A percentile compares a stretch with the other conserved stretches of the same genome.
These are phyloP conservation scores for Danionella dracula DNA, from an alignment of 2,797 vertebrate genomes.

Conservation along the genomic window DNA sequence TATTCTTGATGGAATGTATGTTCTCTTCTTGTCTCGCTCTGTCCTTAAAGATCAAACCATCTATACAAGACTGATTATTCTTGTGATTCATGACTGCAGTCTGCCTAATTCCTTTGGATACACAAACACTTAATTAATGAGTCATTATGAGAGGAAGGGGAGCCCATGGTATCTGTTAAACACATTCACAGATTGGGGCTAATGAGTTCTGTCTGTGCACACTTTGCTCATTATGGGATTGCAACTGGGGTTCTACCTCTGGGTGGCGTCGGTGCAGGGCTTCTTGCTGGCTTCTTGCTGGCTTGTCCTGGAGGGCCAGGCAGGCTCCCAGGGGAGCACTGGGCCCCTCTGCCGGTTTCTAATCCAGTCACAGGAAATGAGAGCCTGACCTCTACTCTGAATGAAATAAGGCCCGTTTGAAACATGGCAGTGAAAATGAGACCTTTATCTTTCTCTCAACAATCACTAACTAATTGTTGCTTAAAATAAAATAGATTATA, in stretches of 20 bases:
- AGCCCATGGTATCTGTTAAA: conserved; percentile 71
- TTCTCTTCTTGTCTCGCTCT: conserved; percentile 21
- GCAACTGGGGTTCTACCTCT: conserved; percentile 49
- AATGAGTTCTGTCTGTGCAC: conserved; percentile 63
- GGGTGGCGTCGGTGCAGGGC: conserved; percentile 52
- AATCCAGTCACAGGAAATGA: conserved; percentile 72
- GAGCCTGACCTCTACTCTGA: conserved; percentile 62
- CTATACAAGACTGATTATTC: conserved; percentile 64
- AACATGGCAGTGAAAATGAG: conserved; percentile 40
- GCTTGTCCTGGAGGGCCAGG: conserved; percentile 39
- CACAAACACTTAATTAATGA: conserved; percentile 74
- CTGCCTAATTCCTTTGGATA: conserved; percentile 68
- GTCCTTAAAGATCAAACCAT: conserved; percentile 64
- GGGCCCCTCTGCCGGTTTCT: conserved; percentile 59
- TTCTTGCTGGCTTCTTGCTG: conserved; percentile 26
- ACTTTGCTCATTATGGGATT: conserved; percentile 35
- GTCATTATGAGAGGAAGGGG: conserved; percentile 71
- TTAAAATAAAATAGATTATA: conserved; percentile 34
- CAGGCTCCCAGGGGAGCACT: conserved; percentile 38
- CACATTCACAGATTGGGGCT: conserved; percentile 62
- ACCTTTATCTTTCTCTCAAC: conserved; percentile 39
- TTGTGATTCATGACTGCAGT: conserved; percentile 69
- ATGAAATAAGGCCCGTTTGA: conserved; percentile 48
- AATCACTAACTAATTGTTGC: conserved; percentile 28
- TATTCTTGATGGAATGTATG: conserved; percentile 11